phyloP scores from a whole-genome alignment of 1,140 invertebrate genomes.

The Doryteuthis pealeii region DNA sequence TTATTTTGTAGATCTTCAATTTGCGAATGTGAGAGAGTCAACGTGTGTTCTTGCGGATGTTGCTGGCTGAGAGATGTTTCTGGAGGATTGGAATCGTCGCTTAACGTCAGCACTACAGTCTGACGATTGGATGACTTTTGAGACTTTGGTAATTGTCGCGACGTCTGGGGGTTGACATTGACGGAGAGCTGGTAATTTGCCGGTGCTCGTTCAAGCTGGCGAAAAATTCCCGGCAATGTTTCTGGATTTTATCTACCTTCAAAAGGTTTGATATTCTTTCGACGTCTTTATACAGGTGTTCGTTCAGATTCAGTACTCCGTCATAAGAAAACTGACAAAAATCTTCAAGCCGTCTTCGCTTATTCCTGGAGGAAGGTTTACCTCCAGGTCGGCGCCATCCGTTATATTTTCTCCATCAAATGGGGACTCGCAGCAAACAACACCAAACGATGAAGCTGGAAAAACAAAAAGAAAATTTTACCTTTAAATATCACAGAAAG shows the following conservation, averaged over 20 bases:
- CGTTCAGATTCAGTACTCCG: background rate
- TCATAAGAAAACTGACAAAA: conserved; percentile 7
- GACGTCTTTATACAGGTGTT: conserved; percentile 3
- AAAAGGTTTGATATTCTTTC: conserved; percentile 9
- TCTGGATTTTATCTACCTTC: conserved; percentile 3
- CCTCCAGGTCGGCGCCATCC: conserved; percentile 9
- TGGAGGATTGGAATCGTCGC: conserved; percentile 9
- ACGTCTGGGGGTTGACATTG: background rate
- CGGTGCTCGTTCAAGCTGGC: background rate
- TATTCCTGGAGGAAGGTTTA: conserved; percentile 1
- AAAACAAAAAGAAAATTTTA: background rate
- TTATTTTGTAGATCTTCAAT: background rate
- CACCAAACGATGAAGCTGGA: conserved; percentile 9
- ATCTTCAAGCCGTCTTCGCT: conserved; percentile 1
- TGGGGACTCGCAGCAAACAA: conserved; percentile 11
- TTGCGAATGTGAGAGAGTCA: background rate
- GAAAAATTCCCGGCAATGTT: conserved; percentile 2
- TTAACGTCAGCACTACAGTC: background rate
- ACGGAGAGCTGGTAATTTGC: background rate
- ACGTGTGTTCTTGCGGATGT: background rate
- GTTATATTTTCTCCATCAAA: conserved; percentile 11
- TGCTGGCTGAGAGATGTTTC: background rate
- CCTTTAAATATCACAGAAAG: no score
- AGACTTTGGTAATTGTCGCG: background rate
- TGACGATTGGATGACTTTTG: background rate